Conservation (phyloP, 2,797 vertebrate species). For the Hybognathus amarus region DNA sequence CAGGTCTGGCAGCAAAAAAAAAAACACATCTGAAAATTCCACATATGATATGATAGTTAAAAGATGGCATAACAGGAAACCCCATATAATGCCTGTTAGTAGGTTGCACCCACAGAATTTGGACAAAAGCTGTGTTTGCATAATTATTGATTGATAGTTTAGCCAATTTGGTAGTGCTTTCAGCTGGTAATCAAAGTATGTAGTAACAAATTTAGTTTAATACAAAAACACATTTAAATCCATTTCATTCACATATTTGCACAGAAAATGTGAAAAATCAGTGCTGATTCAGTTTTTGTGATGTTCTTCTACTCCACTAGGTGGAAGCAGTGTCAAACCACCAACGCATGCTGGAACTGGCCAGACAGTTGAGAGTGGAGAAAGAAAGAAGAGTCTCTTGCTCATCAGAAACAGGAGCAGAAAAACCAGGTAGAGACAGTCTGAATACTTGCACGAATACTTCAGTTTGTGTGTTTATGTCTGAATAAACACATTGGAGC, state of each 20-base stretch:
- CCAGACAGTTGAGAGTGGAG: conserved; percentile 91
- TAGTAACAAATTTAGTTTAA: background rate
- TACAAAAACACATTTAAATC: background rate
- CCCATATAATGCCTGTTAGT: background rate
- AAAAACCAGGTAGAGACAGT: conserved; percentile 88
- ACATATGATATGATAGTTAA: background rate
- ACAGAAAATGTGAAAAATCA: background rate
- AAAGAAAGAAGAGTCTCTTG: conserved; percentile 93
- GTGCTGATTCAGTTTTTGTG: background rate
- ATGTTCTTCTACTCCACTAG: conserved; percentile 78
- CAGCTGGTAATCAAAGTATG: background rate
- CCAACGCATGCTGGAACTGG: conserved; percentile 93
- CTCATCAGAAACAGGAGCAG: conserved; percentile 95
- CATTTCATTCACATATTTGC: background rate
- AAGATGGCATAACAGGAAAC: background rate
- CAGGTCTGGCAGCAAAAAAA: background rate
- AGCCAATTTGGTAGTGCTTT: background rate
- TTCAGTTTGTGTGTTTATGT: background rate
- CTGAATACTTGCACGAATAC: background rate
- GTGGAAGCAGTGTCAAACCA: conserved; percentile 98
- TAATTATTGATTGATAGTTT: background rate
- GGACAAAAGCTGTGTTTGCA: background rate
- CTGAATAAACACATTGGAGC: background rate
- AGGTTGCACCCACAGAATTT: background rate
- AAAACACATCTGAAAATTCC: background rate